Evolutionary conservation across 1,140 invertebrate species (phyloP), one percentile per base, ranked within the genome.

Genomic region (Drosophila grimshawi): DNA sequence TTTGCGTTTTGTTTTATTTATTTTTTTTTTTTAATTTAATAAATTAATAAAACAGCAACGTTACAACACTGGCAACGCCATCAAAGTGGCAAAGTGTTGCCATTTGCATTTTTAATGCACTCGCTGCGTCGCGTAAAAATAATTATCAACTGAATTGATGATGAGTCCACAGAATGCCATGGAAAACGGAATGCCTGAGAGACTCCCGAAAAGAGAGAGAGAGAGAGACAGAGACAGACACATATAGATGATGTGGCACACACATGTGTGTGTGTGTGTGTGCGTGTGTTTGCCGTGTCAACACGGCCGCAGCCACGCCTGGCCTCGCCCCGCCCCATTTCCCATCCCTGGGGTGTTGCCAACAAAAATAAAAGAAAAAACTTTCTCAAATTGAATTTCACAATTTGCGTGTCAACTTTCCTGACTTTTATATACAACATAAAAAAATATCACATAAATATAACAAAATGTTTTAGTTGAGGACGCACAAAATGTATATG

Each of bases 41-140:
- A 88, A 88, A 88, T 88, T 89, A 88, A 88, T 88, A 88, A 88
- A 88, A 89, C 85, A 82, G 77, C 85, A 85, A 88, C 80, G 80
- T 89, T 80, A 83, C 85, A 89, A 86, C 82, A 88, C 67, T 82
- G 82, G 75, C 81, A 71, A 76, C 80, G 61, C 68, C 85, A 85
- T 88, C 85, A 89, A 89, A 89, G 85, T 89, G 85, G 86, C 85
- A 89, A 89, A 89, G 85, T 89, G 85, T 89, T 85, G 83, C 83
- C 83, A 89, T 89, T 89, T 89, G 85, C 85, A 89, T 89, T 89
- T 89, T 89, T 89, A 89, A 89, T 89, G 74, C 77, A 89, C 72
- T 83, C 62, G 75, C 85, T 78, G 78, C 78, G 69, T 67, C 75
- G 85, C 85, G 85, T 89, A 89, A 89, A 89, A 89, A 89, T 89